Evolutionary conservation across 2,113 vertebrate genomes (phyloP).

Genomic region (Colius striatus): DNA sequence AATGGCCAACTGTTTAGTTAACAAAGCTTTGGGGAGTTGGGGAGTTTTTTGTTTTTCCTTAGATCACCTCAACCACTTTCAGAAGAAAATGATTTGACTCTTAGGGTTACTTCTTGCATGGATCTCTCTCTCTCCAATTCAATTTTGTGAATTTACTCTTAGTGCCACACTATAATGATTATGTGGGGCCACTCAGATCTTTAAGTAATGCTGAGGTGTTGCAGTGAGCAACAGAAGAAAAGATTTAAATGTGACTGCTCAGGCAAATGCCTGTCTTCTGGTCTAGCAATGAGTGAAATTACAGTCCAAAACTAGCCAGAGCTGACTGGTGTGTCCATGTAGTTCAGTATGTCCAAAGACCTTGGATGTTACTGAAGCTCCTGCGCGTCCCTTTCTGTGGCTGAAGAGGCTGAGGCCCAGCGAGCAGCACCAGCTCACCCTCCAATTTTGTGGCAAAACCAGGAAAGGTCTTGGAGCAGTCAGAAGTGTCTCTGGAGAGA

Average conservation of each 20-base stretch:
- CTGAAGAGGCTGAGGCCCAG: background rate
- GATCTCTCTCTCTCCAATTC: background rate
- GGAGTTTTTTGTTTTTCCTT: background rate
- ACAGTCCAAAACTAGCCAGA: background rate
- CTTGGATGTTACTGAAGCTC: background rate
- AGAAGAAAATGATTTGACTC: background rate
- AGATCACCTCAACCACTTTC: background rate
- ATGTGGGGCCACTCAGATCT: background rate
- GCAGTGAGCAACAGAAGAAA: background rate
- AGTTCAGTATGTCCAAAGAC: background rate
- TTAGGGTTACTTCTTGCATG: background rate
- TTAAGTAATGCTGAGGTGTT: background rate
- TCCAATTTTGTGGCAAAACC: background rate
- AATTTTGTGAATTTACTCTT: background rate
- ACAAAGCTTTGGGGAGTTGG: slow-evolving; percentile 21
- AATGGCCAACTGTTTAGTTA: slow-evolving; percentile 49
- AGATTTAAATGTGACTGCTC: background rate
- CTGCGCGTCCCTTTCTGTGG: background rate
- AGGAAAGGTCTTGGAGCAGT: background rate
- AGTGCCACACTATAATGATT: background rate
- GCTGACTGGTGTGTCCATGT: background rate
- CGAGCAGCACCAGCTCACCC: background rate
- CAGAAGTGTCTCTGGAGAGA: background rate
- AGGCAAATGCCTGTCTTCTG: background rate
- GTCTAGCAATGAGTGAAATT: background rate